These are phyloP conservation scores for Spatulosminthurus flaviceps DNA, from an alignment of 2,888 invertebrate genomes.

Conservation along the genomic window DNA sequence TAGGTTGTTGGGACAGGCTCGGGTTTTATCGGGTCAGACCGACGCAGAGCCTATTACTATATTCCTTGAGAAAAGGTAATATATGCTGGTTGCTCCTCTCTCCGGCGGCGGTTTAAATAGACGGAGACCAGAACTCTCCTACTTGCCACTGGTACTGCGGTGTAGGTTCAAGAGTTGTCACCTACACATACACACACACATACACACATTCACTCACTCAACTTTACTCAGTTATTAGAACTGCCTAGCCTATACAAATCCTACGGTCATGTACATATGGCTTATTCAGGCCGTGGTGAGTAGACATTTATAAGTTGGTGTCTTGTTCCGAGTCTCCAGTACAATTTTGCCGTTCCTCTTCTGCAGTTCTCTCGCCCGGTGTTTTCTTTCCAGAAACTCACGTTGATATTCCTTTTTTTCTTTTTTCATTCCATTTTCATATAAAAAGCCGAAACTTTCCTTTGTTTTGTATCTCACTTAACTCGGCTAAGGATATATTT, in stretches of 20 bases:
- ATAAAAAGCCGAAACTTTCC: background rate
- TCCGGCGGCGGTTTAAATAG: constrained; percentile 34
- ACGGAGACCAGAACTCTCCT: constrained; percentile 16
- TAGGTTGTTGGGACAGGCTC: constrained; percentile 47
- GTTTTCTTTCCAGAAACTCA: constrained; percentile 16
- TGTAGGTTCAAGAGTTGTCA: constrained; percentile 3
- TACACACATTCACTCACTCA: background rate
- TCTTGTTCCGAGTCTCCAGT: constrained; percentile 35
- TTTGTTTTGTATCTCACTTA: too few relatives aligned
- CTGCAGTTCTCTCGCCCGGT: constrained; percentile 28
- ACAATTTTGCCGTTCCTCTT: constrained; percentile 18
- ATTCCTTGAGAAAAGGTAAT: constrained; percentile 35
- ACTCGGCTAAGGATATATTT: too few relatives aligned
- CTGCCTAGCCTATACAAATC: background rate
- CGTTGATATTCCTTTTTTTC: background rate
- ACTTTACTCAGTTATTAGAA: background rate
- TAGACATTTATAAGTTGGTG: constrained; percentile 30
- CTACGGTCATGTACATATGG: background rate
- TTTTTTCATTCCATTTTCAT: background rate
- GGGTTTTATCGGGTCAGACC: constrained; percentile 46
- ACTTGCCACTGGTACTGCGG: constrained; percentile 13
- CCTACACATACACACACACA: background rate
- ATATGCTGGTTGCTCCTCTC: constrained; percentile 34
- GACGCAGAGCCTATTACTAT: constrained; percentile 43
- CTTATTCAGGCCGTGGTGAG: background rate